phyloP scores from a whole-genome alignment of 2,113 vertebrate genomes.

The Pelobates fuscus region DNA sequence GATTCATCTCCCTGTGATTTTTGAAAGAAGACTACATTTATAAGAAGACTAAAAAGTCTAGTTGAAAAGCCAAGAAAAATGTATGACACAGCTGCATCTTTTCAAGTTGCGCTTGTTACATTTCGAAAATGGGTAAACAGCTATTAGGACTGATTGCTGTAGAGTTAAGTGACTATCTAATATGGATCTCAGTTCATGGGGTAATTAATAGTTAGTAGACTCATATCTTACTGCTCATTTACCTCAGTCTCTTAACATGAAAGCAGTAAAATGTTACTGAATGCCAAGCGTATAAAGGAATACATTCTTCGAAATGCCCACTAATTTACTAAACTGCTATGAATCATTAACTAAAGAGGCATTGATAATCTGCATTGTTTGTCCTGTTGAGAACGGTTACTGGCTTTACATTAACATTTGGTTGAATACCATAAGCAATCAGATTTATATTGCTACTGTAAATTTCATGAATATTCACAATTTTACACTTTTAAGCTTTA shows the following conservation, averaged over 20 bases:
- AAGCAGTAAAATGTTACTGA: constrained; percentile 9
- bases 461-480: neutral
- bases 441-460: neutral
- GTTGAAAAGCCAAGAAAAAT: too few relatives aligned
- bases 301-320: constrained; percentile 23
- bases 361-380: constrained; percentile 20
- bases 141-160: constrained; percentile 23
- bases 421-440: neutral
- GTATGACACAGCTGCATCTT: neutral
- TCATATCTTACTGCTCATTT: constrained; percentile 40
- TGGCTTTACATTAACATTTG: constrained; percentile 6
- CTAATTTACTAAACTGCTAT: constrained; percentile 17
- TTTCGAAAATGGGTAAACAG: constrained; percentile 22
- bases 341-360: constrained; percentile 38
- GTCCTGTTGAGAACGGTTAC: neutral
- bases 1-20: too few relatives aligned
- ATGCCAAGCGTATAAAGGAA: constrained; percentile 17
- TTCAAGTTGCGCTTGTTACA: neutral
- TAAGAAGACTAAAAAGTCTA: too few relatives aligned
- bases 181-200: neutral
- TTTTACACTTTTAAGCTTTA: neutral
- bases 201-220: constrained; percentile 35
- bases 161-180: constrained; percentile 34
- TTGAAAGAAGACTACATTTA: too few relatives aligned
- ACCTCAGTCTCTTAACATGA: constrained; percentile 25